Evolutionary conservation across 1,140 invertebrate species (phyloP).

Genomic region (Trachelipus rathkii): DNA sequence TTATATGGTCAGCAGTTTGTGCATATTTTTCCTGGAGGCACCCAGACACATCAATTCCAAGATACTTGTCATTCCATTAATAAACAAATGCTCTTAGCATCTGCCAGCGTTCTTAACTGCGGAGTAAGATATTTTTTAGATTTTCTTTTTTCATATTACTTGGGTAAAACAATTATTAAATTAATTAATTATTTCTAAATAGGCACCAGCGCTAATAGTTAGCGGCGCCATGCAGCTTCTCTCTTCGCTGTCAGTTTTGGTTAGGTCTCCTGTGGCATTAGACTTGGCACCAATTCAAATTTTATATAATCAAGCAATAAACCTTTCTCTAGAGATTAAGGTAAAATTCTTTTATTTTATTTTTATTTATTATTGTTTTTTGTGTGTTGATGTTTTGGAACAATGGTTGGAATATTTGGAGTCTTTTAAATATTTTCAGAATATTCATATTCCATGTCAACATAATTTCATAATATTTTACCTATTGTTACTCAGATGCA

Average conservation of each 20-base stretch:
- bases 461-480: no score
- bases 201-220: conserved; percentile 39
- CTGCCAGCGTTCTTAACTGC: conserved; percentile 38
- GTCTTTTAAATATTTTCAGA: no score
- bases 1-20: conserved; percentile 45
- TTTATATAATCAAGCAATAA: conserved; percentile 33
- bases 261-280: conserved; percentile 40
- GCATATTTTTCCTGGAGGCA: conserved; percentile 36
- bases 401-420: no score
- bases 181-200: not conserved
- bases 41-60: conserved; percentile 50
- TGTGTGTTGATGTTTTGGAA: no score
- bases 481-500: no score
- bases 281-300: conserved; percentile 42
- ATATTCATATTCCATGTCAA: no score
- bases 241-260: conserved; percentile 38
- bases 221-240: conserved; percentile 42
- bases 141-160: no score
- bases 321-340: conserved; percentile 45
- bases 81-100: conserved; percentile 50
- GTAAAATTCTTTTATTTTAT: no score
- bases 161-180: no score
- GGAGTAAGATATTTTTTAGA: conserved; percentile 24
- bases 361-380: no score
- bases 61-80: conserved; percentile 54